Evolutionary conservation across 2,888 invertebrate species (phyloP).

Genomic region (Harpalus rufipes): DNA sequence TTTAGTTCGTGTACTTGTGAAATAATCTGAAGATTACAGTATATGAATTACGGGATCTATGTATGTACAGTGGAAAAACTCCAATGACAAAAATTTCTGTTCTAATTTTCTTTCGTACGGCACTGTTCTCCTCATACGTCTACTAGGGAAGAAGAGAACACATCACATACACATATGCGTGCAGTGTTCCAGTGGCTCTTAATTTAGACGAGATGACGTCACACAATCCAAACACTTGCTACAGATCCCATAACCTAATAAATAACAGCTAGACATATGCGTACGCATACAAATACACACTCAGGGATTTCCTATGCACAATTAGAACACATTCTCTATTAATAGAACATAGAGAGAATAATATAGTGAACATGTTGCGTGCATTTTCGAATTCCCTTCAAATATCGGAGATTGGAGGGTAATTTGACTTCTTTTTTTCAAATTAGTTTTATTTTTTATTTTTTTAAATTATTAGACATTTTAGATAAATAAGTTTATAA

Average conservation of each 20-base stretch:
- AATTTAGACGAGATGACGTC: conserved; percentile 61
- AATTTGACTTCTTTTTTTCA: too few relatives aligned
- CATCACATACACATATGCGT: conserved; percentile 9
- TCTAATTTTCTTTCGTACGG: conserved; percentile 4
- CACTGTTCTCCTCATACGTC: not conserved
- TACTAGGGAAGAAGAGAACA: conserved; percentile 27
- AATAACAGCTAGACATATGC: conserved; percentile 28
- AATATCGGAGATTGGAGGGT: too few relatives aligned
- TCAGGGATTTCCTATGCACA: conserved; percentile 5
- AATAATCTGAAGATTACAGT: too few relatives aligned
- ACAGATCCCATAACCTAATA: conserved; percentile 45
- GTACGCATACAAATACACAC: conserved; percentile 9
- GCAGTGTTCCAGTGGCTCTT: conserved; percentile 51
- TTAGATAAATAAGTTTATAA: too few relatives aligned
- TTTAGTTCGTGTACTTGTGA: too few relatives aligned
- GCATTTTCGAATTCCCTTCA: too few relatives aligned
- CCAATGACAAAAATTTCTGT: too few relatives aligned
- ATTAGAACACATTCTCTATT: not conserved
- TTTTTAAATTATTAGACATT: too few relatives aligned
- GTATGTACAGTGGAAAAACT: too few relatives aligned
- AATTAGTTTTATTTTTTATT: too few relatives aligned
- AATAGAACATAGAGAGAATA: not conserved
- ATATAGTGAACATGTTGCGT: not conserved
- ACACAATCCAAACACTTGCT: conserved; percentile 56
- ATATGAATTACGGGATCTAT: too few relatives aligned